phyloP scores from a whole-genome alignment of 2,797 vertebrate species.

The Setipinna tenuifilis region DNA sequence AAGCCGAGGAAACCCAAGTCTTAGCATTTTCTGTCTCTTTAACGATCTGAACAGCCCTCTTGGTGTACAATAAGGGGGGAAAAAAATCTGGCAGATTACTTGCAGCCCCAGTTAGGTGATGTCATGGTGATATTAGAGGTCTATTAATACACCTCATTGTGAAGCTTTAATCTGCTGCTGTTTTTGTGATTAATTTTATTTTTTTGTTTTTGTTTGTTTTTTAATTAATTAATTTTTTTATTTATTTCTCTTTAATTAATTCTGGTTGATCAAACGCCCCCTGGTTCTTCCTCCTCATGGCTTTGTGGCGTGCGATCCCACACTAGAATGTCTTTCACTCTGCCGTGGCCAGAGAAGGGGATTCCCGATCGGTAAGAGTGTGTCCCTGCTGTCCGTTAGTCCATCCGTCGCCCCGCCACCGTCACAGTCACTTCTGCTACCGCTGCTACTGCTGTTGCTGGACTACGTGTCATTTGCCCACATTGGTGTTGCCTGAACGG shows the following conservation, averaged over 20 bases:
- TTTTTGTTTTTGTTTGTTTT: neutral
- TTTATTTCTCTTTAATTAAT: neutral
- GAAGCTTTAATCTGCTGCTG: neutral
- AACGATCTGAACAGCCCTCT: too few relatives aligned
- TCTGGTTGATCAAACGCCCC: slow-evolving; percentile 60
- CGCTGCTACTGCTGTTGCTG: neutral
- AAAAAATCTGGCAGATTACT: neutral
- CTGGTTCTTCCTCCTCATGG: slow-evolving; percentile 73
- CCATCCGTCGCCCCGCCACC: slow-evolving; percentile 66
- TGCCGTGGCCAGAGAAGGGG: slow-evolving; percentile 97
- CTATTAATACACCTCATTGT: neutral
- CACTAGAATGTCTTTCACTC: slow-evolving; percentile 98
- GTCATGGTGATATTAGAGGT: neutral
- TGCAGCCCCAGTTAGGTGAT: neutral
- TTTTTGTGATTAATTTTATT: neutral
- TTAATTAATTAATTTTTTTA: too few relatives aligned
- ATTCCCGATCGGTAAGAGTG: slow-evolving; percentile 93
- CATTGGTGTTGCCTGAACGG: neutral
- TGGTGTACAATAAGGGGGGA: too few relatives aligned
- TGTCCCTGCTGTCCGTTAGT: slow-evolving; percentile 53
- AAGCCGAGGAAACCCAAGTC: too few relatives aligned
- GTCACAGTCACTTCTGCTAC: slow-evolving; percentile 60
- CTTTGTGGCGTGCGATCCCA: slow-evolving; percentile 82
- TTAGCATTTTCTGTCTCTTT: too few relatives aligned
- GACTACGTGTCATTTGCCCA: neutral